These are phyloP conservation scores for Battus philenor DNA, from an alignment of 1,140 invertebrate genomes.

Conservation along the genomic window DNA sequence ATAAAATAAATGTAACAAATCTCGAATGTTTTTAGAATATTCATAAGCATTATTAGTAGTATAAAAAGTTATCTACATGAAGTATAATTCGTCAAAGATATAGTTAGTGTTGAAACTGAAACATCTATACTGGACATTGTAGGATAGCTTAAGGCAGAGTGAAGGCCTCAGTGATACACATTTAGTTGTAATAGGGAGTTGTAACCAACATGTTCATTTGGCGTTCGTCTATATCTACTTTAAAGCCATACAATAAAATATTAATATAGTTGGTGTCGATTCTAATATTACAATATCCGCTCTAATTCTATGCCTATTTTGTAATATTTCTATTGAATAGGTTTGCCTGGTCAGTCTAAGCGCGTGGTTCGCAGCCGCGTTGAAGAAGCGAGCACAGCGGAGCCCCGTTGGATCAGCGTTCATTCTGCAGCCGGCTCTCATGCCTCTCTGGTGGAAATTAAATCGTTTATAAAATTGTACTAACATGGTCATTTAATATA, in stretches of 20 bases:
- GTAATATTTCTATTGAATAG: neutral
- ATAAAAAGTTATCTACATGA: no score
- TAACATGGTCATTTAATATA: no score
- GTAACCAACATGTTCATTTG: no score
- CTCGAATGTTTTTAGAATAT: no score
- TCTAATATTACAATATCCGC: neutral
- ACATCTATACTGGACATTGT: no score
- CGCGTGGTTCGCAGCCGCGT: neutral
- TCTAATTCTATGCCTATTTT: neutral
- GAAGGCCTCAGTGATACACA: slow-evolving; percentile 7
- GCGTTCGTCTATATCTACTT: slow-evolving; percentile 6
- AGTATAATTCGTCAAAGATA: no score
- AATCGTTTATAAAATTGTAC: neutral
- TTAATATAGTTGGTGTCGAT: slow-evolving; percentile 4
- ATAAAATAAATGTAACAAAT: no score
- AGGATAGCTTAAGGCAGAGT: neutral
- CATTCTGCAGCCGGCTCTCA: neutral
- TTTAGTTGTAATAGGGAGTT: no score
- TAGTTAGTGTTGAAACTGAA: no score
- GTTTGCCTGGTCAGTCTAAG: slow-evolving; percentile 1
- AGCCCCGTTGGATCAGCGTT: neutral
- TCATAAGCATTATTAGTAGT: no score
- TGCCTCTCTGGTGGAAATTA: slow-evolving; percentile 2
- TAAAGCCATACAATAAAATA: no score
- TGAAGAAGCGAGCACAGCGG: neutral